These are phyloP conservation scores for Poeciliopsis retropinna DNA, from an alignment of 2,113 vertebrate species.

Conservation along the genomic window DNA sequence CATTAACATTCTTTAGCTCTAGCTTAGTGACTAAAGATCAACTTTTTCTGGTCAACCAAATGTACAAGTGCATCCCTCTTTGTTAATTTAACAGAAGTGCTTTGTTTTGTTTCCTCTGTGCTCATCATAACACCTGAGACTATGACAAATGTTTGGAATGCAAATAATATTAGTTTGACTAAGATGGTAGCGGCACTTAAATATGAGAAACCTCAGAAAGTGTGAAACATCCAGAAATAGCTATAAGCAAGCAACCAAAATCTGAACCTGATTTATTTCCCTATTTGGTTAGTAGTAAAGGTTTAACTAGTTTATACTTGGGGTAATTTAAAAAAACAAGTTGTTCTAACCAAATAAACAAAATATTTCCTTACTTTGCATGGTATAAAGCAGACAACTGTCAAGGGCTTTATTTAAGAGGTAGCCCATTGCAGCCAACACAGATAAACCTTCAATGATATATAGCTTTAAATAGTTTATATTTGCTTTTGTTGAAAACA, in stretches of 20 bases:
- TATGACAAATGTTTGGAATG: slow-evolving; percentile 39
- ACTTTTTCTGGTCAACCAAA: background rate
- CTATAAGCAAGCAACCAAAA: slow-evolving; percentile 17
- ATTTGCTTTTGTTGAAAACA: slow-evolving; percentile 34
- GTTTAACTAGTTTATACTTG: background rate
- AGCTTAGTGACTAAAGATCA: background rate
- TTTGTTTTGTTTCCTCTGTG: slow-evolving; percentile 50
- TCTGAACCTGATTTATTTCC: slow-evolving; percentile 7
- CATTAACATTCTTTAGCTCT: background rate
- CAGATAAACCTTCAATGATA: slow-evolving; percentile 47
- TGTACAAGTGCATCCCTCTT: background rate
- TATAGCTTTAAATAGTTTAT: slow-evolving; percentile 33
- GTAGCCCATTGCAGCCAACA: slow-evolving; percentile 64
- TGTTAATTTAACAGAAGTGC: slow-evolving; percentile 43
- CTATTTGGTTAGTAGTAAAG: slow-evolving; percentile 17
- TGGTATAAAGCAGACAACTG: slow-evolving; percentile 21
- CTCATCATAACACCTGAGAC: slow-evolving; percentile 61
- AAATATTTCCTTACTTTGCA: slow-evolving; percentile 27
- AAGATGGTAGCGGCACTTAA: slow-evolving; percentile 56
- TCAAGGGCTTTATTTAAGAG: slow-evolving; percentile 49
- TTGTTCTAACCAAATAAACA: slow-evolving; percentile 31
- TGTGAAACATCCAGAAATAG: slow-evolving; percentile 29
- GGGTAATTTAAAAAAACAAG: slow-evolving; percentile 14
- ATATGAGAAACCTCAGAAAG: slow-evolving; percentile 42
- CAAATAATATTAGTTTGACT: slow-evolving; percentile 17